Evolutionary conservation across 2,888 invertebrate genomes (phyloP).

Genomic region (Dendrolimus pini): DNA sequence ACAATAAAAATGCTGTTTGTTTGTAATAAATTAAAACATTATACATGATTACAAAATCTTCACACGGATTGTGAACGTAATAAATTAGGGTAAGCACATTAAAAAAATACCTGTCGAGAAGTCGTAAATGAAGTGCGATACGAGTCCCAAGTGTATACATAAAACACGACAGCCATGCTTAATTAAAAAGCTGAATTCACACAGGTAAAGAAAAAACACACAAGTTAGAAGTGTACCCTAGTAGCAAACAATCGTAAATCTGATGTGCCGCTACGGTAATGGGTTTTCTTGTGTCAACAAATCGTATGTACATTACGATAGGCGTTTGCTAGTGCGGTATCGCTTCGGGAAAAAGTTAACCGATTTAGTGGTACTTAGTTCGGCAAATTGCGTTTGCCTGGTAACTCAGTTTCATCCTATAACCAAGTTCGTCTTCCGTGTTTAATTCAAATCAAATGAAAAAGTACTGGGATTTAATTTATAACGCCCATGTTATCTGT

Average conservation of each 20-base stretch:
- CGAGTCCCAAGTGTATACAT: conserved; percentile 31
- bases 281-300: conserved; percentile 56
- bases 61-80: conserved; percentile 11
- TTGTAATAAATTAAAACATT: conserved; percentile 1
- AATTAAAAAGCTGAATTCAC: conserved; percentile 42
- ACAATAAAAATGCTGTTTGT: no score
- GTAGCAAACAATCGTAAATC: conserved; percentile 54
- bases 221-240: conserved; percentile 23
- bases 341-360: conserved; percentile 9
- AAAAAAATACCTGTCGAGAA: conserved; percentile 11
- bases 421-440: neutral
- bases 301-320: conserved; percentile 28
- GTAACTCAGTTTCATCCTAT: neutral
- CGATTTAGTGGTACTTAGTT: conserved; percentile 2
- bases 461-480: neutral
- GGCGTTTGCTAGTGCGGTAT: conserved; percentile 13
- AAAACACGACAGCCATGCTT: conserved; percentile 28
- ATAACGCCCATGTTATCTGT: no score
- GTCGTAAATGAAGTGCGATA: conserved; percentile 32
- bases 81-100: conserved; percentile 10
- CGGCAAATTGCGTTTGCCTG: neutral
- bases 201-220: conserved; percentile 36
- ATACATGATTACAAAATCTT: conserved; percentile 6
- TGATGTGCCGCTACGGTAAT: conserved; percentile 44
- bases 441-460: conserved; percentile 1